Evolutionary conservation across 1,140 invertebrate species (phyloP), one percentile per base, ranked within the genome.

Genomic region (Eriosoma lanigerum): DNA sequence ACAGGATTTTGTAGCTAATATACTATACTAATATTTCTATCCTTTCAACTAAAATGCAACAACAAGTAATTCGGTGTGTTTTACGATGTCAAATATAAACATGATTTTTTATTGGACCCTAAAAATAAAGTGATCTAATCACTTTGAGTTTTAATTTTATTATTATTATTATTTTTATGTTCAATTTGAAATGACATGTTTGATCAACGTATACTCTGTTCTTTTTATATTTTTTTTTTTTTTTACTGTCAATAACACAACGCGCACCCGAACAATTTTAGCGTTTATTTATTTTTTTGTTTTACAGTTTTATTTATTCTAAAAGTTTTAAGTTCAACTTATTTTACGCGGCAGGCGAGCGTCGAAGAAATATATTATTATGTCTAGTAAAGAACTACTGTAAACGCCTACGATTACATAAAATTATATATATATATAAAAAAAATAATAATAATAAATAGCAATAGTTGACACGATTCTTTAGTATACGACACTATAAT

Each of bases 391-490:
- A 38, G 12, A 38, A 38, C 2, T 8, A 3, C 19, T 10, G 32
- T 44, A 44, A 44, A 44, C 4, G n/a, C 10, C 12, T 66, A 44
- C 38, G 38, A 44, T 66, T 66, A 66, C 64, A 66, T 21, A 15
- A 24, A 66, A 9, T 52, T 52, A 32, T 52, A n/a, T n/a, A n/a
- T n/a, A n/a, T n/a, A n/a, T n/a, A n/a, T n/a, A n/a, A n/a, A n/a
- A 29, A 72, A 52, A 48, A 62, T 15, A 62, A 62, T 15, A 62
- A 62, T 29, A 62, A 68, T 15, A 52, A 72, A 50, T 52, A 50
- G 6, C 8, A 15, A 50, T 26, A 26, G 19, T 66, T 21, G n/a
- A 24, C 24, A 29, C 48, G 19, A 72, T n/a, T 50, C 48, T 13
- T 2, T 15, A 12, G 2, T 48, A 17, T 72, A 21, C 19, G 56